Evolutionary conservation across 1,140 invertebrate genomes (phyloP).

Genomic region (Lordiphosa mommai): DNA sequence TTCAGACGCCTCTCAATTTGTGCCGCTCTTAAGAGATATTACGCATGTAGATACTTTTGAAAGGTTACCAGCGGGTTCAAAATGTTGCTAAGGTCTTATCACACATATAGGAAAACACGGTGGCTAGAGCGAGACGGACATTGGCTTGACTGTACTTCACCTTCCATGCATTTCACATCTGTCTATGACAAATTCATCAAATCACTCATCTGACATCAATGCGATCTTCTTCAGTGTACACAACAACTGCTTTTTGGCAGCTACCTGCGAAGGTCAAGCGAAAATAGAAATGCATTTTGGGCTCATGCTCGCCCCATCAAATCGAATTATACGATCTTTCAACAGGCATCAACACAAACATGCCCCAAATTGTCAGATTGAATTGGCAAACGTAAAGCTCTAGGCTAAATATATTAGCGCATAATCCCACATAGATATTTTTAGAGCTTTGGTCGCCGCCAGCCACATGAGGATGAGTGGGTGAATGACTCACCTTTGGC

Average conservation of each 20-base stretch:
- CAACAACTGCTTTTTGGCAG: conserved; percentile 24
- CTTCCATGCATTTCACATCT: too few species aligned
- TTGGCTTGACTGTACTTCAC: too few species aligned
- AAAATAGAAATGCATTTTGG: conserved; percentile 36
- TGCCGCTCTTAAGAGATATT: too few species aligned
- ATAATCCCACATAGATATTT: conserved; percentile 27
- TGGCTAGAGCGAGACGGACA: too few species aligned
- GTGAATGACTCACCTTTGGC: conserved; percentile 55
- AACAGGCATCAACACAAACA: conserved; percentile 24
- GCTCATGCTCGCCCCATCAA: conserved; percentile 5
- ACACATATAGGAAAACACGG: too few species aligned
- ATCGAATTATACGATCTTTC: conserved; percentile 22
- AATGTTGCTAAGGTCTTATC: too few species aligned
- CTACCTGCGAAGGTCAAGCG: conserved; percentile 29
- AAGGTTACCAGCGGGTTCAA: too few species aligned
- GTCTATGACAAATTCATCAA: too few species aligned
- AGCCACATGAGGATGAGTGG: conserved; percentile 8
- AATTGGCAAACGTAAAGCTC: conserved; percentile 18
- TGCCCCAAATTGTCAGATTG: conserved; percentile 45
- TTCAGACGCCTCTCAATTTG: too few species aligned
- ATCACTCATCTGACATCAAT: neutral
- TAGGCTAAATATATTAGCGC: conserved; percentile 28
- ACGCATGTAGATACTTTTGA: too few species aligned
- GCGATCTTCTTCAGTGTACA: neutral
- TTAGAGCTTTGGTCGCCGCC: conserved; percentile 11